Percentiles rank a stretch among this genome's conserved stretches.
Conservation (phyloP, 2,888 invertebrate genomes). For the Biston betularia region DNA sequence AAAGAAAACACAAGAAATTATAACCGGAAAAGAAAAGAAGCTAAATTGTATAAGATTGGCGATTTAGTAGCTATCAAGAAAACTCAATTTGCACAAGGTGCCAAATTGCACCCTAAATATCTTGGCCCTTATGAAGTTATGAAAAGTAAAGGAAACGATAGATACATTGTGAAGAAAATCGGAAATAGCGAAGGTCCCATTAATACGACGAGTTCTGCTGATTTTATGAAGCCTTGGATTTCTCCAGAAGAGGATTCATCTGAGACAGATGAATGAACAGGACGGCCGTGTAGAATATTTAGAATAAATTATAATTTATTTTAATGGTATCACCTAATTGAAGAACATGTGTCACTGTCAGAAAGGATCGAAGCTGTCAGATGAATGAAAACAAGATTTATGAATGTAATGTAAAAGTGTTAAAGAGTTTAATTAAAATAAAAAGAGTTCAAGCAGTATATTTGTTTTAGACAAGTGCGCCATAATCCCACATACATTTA, state of each 20-base stretch:
- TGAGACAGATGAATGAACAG: constrained; percentile 10
- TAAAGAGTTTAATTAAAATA: no score
- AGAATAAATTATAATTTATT: no score
- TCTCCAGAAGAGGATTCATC: constrained; percentile 5
- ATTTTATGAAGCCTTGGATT: constrained; percentile 13
- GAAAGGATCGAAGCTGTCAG: no score
- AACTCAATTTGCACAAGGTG: background rate
- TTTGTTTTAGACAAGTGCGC: no score
- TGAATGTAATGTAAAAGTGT: no score
- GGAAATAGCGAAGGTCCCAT: constrained; percentile 5
- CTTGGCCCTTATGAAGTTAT: background rate
- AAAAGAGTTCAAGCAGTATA: no score
- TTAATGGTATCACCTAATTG: no score
- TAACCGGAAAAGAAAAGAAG: background rate
- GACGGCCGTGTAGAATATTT: background rate
- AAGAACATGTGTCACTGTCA: no score
- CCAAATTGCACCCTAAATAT: constrained; percentile 1
- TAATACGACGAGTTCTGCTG: constrained; percentile 10
- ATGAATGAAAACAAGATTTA: no score
- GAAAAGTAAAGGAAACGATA: background rate
- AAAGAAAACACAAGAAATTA: constrained; percentile 4
- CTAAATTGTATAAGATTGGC: background rate
- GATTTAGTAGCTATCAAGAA: background rate
- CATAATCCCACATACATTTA: no score
- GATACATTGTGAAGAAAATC: constrained; percentile 2